These are phyloP conservation scores for Cantharis rustica DNA, from an alignment of 2,888 invertebrate genomes.

Conservation along the genomic window DNA sequence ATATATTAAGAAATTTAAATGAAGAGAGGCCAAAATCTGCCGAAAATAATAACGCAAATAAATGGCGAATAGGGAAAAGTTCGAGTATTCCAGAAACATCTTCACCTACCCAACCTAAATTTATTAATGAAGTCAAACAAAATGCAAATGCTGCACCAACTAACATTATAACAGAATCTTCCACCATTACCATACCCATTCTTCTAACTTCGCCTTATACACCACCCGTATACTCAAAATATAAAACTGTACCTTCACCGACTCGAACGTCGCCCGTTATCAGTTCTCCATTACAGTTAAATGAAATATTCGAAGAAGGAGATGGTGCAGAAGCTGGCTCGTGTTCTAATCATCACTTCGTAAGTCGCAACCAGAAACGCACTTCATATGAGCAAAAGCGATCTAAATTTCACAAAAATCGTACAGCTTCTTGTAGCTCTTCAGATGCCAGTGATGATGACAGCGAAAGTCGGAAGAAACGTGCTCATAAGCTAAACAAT, in stretches of 20 bases:
- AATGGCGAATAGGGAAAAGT: constrained; percentile 52
- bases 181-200: constrained; percentile 61
- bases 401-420: constrained; percentile 71
- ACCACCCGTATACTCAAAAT: constrained; percentile 55
- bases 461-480: constrained; percentile 80
- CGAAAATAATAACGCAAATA: constrained; percentile 34
- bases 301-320: constrained; percentile 73
- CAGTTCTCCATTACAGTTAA: constrained; percentile 57
- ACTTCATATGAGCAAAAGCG: constrained; percentile 63
- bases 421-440: constrained; percentile 90
- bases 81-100: constrained; percentile 41
- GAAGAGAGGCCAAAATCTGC: constrained; percentile 27
- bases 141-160: constrained; percentile 43
- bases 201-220: constrained; percentile 51
- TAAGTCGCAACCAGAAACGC: constrained; percentile 48
- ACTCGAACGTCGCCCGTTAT: constrained; percentile 55
- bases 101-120: constrained; percentile 36
- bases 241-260: constrained; percentile 65
- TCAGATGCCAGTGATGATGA: constrained; percentile 92
- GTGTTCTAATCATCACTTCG: constrained; percentile 43
- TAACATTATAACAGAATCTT: constrained; percentile 59
- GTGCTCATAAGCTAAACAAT: constrained; percentile 72
- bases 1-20: constrained; percentile 21
- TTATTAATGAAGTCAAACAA: constrained; percentile 38
- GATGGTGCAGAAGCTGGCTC: constrained; percentile 50